Evolutionary conservation across 2,888 invertebrate genomes (phyloP), one percentile per base, ranked within the genome.

Genomic region (Plagiodera versicolora): DNA sequence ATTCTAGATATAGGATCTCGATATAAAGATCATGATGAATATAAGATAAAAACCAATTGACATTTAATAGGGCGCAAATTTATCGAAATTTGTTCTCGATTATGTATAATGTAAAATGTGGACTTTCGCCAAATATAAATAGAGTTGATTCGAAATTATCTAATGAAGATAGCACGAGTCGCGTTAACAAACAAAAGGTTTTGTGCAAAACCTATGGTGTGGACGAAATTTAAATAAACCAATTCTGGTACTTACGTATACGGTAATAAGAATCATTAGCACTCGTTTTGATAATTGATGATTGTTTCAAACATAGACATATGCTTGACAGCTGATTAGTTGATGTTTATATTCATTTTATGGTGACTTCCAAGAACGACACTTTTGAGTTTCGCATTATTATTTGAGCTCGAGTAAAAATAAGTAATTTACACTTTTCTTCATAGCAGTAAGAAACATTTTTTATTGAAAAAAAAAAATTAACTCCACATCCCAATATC

Each of bases 21-120:
- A n/a, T n/a, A n/a, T n/a, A n/a, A n/a, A n/a, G n/a, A n/a, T n/a
- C n/a, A n/a, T n/a, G n/a, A n/a, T n/a, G n/a, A n/a, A n/a, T n/a
- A n/a, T n/a, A n/a, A n/a, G n/a, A n/a, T n/a, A n/a, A n/a, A n/a
- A n/a, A n/a, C n/a, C n/a, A n/a, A n/a, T n/a, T n/a, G n/a, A n/a
- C n/a, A n/a, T n/a, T n/a, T n/a, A n/a, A n/a, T n/a, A n/a, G n/a
- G n/a, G n/a, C n/a, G n/a, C n/a, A n/a, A n/a, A n/a, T n/a, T n/a
- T n/a, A n/a, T n/a, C n/a, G n/a, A n/a, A n/a, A n/a, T n/a, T n/a
- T n/a, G n/a, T n/a, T n/a, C n/a, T n/a, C n/a, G n/a, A n/a, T n/a
- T 65, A 60, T n/a, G 45, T n/a, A 55, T n/a, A 3, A 56, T 10
- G 30, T 24, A 24, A 24, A 3, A 24, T 24, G 6, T 24, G 3